These are phyloP conservation scores for Siniperca scherzeri DNA, from an alignment of 2,797 vertebrate species.

Conservation along the genomic window DNA sequence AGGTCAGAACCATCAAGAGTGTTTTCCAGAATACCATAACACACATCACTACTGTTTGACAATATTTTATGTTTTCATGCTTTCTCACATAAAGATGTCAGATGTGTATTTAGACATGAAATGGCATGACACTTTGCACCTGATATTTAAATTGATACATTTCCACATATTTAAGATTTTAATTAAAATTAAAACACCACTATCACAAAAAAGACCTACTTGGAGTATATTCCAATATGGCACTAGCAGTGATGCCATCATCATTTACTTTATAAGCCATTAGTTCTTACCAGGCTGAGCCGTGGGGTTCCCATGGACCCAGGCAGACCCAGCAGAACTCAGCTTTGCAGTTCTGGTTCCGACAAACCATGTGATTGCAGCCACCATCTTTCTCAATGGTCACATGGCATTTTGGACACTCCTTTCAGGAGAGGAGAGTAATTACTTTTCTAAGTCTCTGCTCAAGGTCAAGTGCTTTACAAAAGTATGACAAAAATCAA, in stretches of 20 bases:
- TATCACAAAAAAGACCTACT: background rate
- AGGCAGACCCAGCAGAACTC: conserved; percentile 99
- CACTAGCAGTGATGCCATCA: background rate
- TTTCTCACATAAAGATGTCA: background rate
- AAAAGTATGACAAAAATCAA: background rate
- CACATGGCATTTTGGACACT: conserved; percentile 99
- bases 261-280: background rate
- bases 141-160: background rate
- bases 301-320: conserved; percentile 99
- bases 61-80: background rate
- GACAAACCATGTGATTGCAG: conserved; percentile 99
- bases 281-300: conserved; percentile 95
- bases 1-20: conserved; percentile 41
- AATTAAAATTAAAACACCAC: background rate
- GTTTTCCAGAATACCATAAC: conserved; percentile 1
- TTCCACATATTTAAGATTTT: background rate
- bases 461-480: background rate
- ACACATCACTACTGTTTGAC: background rate
- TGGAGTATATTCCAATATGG: background rate
- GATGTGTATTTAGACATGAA: background rate
- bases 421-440: conserved; percentile 80
- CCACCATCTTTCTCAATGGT: conserved; percentile 99
- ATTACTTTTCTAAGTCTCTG: background rate
- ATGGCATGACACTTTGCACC: background rate
- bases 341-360: conserved; percentile 99